These are phyloP conservation scores for Xylocopa sonorina DNA, from an alignment of 1,140 invertebrate species.

Conservation along the genomic window DNA sequence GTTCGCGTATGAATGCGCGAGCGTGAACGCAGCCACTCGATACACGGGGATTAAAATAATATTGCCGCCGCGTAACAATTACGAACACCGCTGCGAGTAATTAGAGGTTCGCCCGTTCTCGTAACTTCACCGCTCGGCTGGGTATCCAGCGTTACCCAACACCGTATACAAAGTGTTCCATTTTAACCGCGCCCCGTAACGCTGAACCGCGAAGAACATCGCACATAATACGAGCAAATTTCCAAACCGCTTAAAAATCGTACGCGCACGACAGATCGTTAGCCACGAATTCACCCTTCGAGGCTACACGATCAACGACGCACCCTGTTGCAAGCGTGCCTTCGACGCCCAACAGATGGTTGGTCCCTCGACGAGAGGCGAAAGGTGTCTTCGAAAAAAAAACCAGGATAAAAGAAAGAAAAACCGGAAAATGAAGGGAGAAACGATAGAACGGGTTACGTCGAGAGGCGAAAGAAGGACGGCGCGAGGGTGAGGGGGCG, in stretches of 20 bases:
- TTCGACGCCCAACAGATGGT: too few relatives aligned
- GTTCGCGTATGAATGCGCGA: background rate
- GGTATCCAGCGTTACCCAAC: background rate
- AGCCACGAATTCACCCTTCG: too few relatives aligned
- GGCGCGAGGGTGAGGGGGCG: background rate
- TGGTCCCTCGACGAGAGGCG: too few relatives aligned
- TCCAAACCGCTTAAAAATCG: too few relatives aligned
- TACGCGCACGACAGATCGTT: too few relatives aligned
- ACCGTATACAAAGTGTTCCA: background rate
- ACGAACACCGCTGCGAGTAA: conserved; percentile 9
- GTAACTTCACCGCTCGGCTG: background rate
- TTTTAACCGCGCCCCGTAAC: background rate
- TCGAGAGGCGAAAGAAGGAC: background rate
- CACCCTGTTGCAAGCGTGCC: too few relatives aligned
- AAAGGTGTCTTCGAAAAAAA: background rate
- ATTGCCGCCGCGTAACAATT: background rate
- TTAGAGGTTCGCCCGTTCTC: background rate
- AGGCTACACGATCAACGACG: too few relatives aligned
- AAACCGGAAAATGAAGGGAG: background rate
- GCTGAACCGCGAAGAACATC: background rate
- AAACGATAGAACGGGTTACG: background rate
- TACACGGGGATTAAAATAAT: conserved; percentile 13
- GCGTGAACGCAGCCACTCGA: background rate
- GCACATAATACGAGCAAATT: background rate
- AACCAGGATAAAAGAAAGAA: background rate